Percentiles rank a stretch among this genome's conserved stretches.
These are phyloP conservation scores for Furnarius figulus DNA, from an alignment of 2,113 vertebrate genomes.

Conservation along the genomic window DNA sequence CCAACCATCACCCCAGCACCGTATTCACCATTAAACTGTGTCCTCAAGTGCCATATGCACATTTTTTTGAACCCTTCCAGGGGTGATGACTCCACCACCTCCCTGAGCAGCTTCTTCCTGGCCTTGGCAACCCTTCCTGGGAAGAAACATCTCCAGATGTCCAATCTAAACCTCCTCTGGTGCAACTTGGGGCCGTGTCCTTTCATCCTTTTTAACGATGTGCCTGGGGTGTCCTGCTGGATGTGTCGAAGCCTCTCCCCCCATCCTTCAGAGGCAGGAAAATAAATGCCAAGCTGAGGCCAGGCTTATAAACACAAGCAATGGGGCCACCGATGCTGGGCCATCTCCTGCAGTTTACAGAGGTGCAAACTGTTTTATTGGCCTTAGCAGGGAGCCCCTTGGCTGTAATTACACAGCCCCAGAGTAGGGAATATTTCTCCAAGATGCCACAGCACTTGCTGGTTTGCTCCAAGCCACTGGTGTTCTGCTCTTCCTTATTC, in stretches of 20 bases:
- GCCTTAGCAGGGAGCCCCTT: background rate
- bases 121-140: background rate
- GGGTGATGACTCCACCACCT: background rate
- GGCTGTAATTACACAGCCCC: background rate
- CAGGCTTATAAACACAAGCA: background rate
- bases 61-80: fast-evolving
- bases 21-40: fast-evolving
- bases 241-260: background rate
- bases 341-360: background rate
- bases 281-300: background rate
- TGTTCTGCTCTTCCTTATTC: background rate
- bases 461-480: background rate
- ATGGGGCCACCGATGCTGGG: background rate
- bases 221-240: background rate
- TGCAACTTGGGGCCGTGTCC: background rate
- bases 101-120: background rate
- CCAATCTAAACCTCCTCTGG: background rate
- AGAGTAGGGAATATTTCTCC: background rate
- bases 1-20: fast-evolving
- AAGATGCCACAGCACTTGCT: background rate
- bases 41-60: background rate
- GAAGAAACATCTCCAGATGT: background rate
- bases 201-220: background rate
- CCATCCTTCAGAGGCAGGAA: background rate
- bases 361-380: background rate